These are phyloP conservation scores for Argyrosomus japonicus DNA, from an alignment of 2,113 vertebrate genomes.

Conservation along the genomic window DNA sequence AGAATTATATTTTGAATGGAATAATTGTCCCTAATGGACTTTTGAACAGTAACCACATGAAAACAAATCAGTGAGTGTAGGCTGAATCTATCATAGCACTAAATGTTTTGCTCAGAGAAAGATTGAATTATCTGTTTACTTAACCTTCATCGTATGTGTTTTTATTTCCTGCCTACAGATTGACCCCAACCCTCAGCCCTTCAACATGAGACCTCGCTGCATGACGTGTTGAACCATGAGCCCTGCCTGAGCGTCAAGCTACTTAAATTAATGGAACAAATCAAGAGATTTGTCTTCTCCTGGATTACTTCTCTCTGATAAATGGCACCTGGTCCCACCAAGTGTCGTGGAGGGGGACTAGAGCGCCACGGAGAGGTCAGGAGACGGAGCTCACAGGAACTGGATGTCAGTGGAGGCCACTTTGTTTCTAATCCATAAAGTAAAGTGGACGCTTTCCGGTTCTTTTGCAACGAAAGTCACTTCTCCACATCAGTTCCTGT, in stretches of 20 bases:
- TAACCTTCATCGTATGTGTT: not conserved
- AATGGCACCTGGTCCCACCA: constrained; percentile 58
- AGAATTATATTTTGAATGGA: not conserved
- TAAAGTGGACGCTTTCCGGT: constrained; percentile 58
- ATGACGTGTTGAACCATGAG: constrained; percentile 92
- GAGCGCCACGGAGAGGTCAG: constrained; percentile 42
- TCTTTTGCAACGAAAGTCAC: constrained; percentile 39
- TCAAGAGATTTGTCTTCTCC: constrained; percentile 80
- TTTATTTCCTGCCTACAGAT: constrained; percentile 81
- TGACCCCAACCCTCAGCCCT: constrained; percentile 89
- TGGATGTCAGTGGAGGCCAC: constrained; percentile 44
- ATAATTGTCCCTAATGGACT: not conserved
- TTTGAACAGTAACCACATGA: not conserved
- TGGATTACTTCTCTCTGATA: constrained; percentile 75
- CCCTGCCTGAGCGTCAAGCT: constrained; percentile 36
- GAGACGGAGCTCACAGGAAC: constrained; percentile 66
- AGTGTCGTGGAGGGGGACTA: constrained; percentile 51
- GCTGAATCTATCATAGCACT: not conserved
- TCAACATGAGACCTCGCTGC: constrained; percentile 88
- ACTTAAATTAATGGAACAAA: constrained; percentile 60
- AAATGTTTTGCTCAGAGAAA: not conserved
- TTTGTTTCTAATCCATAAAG: constrained; percentile 35
- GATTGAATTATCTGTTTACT: not conserved
- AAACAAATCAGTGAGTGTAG: constrained; percentile 18
- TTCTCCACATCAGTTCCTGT: constrained; percentile 66